Conservation (phyloP, 2,113 vertebrate genomes). For the Sprattus sprattus region DNA sequence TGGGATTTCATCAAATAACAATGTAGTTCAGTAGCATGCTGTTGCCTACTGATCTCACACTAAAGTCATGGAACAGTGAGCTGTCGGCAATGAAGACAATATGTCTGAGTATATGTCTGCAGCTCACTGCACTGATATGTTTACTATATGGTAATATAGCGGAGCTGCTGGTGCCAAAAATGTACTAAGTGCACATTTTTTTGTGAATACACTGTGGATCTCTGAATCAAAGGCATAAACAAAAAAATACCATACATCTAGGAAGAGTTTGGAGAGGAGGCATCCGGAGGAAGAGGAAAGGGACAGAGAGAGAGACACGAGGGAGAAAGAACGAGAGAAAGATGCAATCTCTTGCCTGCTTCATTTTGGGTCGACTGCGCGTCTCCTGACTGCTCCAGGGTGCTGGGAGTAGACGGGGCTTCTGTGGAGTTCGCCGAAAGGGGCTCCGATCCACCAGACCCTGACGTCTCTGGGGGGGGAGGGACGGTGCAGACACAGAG, state of each 20-base stretch:
- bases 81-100: neutral
- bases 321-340: neutral
- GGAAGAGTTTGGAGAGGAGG: neutral
- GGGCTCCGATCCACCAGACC: slow-evolving; percentile 43
- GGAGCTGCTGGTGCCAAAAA: neutral
- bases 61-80: neutral
- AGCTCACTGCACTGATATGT: neutral
- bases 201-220: neutral
- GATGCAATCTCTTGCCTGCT: slow-evolving; percentile 53
- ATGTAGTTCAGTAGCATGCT: neutral
- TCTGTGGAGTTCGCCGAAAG: slow-evolving; percentile 42
- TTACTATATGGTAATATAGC: neutral
- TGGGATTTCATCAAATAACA: neutral
- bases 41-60: neutral
- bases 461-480: slow-evolving; percentile 27
- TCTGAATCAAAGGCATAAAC: neutral
- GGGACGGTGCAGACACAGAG: neutral
- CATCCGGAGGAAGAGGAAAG: neutral
- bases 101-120: neutral
- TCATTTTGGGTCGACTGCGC: slow-evolving; percentile 48
- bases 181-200: neutral
- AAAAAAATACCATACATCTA: neutral
- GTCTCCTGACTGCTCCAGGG: slow-evolving; percentile 45
- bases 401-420: slow-evolving; percentile 36
- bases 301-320: neutral